phyloP scores from a whole-genome alignment of 2,797 vertebrate genomes.

The Discoglossus pictus region DNA sequence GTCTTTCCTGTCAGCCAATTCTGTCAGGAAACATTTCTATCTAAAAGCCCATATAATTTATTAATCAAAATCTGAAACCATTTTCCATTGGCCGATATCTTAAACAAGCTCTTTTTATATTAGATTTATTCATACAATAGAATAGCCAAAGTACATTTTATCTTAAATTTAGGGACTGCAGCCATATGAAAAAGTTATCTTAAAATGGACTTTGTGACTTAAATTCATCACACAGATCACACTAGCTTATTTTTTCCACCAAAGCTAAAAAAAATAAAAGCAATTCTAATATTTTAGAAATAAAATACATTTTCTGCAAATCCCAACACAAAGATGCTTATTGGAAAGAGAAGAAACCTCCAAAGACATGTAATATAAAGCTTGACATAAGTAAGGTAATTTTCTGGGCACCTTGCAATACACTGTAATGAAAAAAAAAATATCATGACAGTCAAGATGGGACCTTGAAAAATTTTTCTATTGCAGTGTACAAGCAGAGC shows the following conservation, averaged over 20 bases:
- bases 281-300: slow-evolving; percentile 21
- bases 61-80: slow-evolving; percentile 17
- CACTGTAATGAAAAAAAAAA: slow-evolving; percentile 42
- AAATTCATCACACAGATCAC: slow-evolving; percentile 32
- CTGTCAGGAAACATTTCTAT: slow-evolving; percentile 26
- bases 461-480: slow-evolving; percentile 27
- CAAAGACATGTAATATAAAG: slow-evolving; percentile 23
- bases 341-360: slow-evolving; percentile 34
- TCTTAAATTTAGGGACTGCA: slow-evolving; percentile 10
- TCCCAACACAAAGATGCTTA: slow-evolving; percentile 30
- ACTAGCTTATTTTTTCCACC: slow-evolving; percentile 1
- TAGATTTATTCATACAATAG: slow-evolving; percentile 33
- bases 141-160: slow-evolving; percentile 23
- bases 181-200: slow-evolving; percentile 35
- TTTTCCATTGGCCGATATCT: slow-evolving; percentile 34
- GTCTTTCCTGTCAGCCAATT: slow-evolving; percentile 25
- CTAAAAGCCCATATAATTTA: not conserved
- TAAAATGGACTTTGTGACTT: slow-evolving; percentile 33
- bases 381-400: slow-evolving; percentile 40
- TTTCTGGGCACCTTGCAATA: slow-evolving; percentile 35
- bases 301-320: slow-evolving; percentile 32
- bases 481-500: not conserved
- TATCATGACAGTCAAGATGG: slow-evolving; percentile 41
- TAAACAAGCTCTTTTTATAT: slow-evolving; percentile 26
- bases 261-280: slow-evolving; percentile 22